Evolutionary conservation across 2,888 invertebrate species (phyloP).

Genomic region (Thyatira batis): DNA sequence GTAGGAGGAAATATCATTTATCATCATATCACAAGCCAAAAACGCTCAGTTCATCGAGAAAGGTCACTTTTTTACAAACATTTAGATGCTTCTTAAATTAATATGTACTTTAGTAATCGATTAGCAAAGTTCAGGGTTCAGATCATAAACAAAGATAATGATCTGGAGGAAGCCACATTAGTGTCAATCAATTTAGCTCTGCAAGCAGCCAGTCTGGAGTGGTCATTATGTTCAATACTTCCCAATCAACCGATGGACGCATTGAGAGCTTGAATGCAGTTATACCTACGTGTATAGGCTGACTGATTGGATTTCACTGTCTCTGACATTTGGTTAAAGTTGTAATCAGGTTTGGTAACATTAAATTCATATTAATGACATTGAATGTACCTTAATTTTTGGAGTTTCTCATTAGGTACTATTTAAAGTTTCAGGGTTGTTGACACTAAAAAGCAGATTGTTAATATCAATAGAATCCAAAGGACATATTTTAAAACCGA

Average conservation of each 20-base stretch:
- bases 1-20: background rate
- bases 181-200: background rate
- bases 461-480: too few species aligned
- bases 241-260: background rate
- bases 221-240: background rate
- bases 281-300: background rate
- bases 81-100: too few species aligned
- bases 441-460: too few species aligned
- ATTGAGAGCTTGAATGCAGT: background rate
- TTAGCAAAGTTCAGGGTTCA: background rate
- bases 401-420: too few species aligned
- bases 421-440: too few species aligned
- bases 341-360: background rate
- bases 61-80: too few species aligned
- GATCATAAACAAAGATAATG: background rate
- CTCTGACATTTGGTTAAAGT: background rate
- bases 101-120: too few species aligned
- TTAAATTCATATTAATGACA: too few species aligned
- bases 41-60: too few species aligned
- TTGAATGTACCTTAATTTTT: too few species aligned
- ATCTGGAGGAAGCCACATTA: background rate
- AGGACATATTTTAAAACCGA: too few species aligned
- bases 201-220: background rate
- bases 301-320: background rate
- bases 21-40: background rate